phyloP scores from a whole-genome alignment of 53 echinoderm and acorn worm species.

The Zoroaster sp. region DNA sequence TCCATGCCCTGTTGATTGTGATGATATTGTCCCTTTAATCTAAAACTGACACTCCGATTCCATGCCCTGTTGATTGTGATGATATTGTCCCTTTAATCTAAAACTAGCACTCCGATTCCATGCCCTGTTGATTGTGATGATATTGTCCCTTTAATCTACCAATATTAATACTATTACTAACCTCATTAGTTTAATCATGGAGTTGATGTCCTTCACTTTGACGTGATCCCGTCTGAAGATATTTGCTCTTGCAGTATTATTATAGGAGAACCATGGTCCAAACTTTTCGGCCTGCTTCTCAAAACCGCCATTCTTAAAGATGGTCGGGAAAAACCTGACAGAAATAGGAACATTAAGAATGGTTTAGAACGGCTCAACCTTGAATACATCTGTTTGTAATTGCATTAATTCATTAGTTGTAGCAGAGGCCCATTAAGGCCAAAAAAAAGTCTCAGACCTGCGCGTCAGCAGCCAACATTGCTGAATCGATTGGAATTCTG shows the following conservation, averaged over 20 bases:
- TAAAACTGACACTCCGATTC: no score
- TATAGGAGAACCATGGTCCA: slow-evolving; percentile 83
- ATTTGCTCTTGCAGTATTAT: slow-evolving; percentile 79
- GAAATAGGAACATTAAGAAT: background rate
- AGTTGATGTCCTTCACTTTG: slow-evolving; percentile 70
- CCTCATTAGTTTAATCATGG: slow-evolving; percentile 97
- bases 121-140: no score
- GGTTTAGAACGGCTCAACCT: background rate
- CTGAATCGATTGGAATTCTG: no score
- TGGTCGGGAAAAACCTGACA: slow-evolving; percentile 76
- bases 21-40: no score
- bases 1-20: no score
- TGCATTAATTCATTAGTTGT: background rate
- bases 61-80: no score
- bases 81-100: no score
- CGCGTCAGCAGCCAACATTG: background rate
- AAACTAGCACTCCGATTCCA: no score
- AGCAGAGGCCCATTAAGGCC: background rate
- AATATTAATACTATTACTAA: no score
- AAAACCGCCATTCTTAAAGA: slow-evolving; percentile 82
- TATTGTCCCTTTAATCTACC: no score
- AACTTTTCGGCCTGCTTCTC: slow-evolving; percentile 52
- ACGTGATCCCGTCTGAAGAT: slow-evolving; percentile 88
- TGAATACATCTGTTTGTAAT: background rate
- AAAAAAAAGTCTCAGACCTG: background rate